phyloP scores from a whole-genome alignment of 2,797 vertebrate genomes.

The Ibycter americanus region DNA sequence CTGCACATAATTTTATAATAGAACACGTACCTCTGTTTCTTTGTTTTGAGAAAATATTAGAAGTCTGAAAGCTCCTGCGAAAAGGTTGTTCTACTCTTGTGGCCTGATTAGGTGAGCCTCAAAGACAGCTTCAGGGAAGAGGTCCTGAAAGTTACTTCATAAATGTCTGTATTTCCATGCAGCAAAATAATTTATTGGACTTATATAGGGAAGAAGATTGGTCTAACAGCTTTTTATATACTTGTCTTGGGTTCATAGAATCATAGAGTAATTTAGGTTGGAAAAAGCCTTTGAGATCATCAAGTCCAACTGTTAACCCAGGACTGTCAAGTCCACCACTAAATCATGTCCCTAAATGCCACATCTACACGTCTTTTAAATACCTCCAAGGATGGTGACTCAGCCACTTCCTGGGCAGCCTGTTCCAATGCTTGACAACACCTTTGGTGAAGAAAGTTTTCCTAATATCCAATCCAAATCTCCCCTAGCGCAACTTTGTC shows the following conservation, averaged over 20 bases:
- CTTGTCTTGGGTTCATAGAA: neutral
- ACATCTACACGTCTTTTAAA: too few relatives aligned
- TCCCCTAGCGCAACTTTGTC: too few relatives aligned
- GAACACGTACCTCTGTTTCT: neutral
- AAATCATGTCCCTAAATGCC: too few relatives aligned
- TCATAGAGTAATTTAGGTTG: neutral
- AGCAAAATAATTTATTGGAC: neutral
- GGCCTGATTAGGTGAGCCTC: neutral
- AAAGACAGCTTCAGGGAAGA: neutral
- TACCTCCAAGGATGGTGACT: too few relatives aligned
- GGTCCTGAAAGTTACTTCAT: neutral
- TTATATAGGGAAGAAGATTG: neutral
- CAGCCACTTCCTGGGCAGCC: too few relatives aligned
- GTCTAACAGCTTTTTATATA: neutral
- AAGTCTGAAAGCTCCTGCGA: neutral
- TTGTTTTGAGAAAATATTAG: neutral
- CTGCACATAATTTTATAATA: neutral
- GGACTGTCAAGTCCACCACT: too few relatives aligned
- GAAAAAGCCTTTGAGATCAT: neutral
- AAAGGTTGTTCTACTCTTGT: neutral
- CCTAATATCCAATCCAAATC: too few relatives aligned
- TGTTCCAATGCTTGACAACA: too few relatives aligned
- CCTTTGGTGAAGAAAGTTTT: too few relatives aligned
- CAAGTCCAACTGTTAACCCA: too few relatives aligned
- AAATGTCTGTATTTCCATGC: neutral